Conservation (phyloP, 2,888 invertebrate species). For the Lutraria lutraria region DNA sequence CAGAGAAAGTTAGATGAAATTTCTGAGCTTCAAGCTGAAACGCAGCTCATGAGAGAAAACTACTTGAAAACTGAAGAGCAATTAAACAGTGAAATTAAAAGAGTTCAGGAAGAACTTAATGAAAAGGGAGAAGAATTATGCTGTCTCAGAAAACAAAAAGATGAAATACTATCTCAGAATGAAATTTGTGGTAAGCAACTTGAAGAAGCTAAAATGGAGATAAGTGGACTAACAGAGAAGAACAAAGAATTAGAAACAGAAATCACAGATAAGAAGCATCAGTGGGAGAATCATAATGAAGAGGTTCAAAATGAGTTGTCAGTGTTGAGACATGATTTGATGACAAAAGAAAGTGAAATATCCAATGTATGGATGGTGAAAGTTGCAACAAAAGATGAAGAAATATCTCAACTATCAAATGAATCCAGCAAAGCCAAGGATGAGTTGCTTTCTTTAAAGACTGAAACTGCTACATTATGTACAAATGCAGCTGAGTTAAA, state of each 20-base stretch:
- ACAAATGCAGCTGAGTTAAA: neutral
- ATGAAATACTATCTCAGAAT: conserved; percentile 42
- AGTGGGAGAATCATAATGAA: neutral
- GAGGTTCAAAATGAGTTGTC: neutral
- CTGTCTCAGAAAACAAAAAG: conserved; percentile 18
- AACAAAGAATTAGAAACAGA: neutral
- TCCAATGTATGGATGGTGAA: neutral
- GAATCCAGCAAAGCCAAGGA: neutral
- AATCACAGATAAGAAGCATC: conserved; percentile 17
- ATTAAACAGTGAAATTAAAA: neutral
- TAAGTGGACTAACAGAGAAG: conserved; percentile 6
- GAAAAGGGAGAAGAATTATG: neutral
- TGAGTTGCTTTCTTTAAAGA: neutral
- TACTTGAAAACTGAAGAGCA: neutral
- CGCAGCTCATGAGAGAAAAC: neutral
- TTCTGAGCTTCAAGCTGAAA: neutral
- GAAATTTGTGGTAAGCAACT: conserved; percentile 28
- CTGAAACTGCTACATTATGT: neutral
- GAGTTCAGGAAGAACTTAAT: neutral
- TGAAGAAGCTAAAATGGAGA: neutral
- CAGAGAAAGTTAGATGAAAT: neutral
- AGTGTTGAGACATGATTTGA: neutral
- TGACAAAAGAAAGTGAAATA: conserved; percentile 24
- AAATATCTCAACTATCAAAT: neutral
- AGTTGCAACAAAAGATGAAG: neutral